phyloP scores from a whole-genome alignment of 1,140 invertebrate genomes.

The Latrodectus geometricus region DNA sequence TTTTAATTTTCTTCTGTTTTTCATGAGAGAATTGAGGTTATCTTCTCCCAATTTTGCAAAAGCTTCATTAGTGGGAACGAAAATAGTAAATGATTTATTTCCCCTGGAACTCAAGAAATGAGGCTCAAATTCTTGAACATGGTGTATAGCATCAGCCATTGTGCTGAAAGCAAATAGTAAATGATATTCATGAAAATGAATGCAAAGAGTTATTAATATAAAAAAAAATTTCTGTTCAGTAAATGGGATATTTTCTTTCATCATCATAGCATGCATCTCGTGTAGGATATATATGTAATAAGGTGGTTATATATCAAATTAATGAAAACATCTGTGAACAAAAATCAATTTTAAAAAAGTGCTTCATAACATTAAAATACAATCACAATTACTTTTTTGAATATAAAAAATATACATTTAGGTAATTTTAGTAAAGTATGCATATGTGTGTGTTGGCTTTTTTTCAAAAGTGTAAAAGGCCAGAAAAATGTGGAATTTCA shows the following conservation, averaged over 20 bases:
- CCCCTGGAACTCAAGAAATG: constrained; percentile 65
- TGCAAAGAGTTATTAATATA: background rate
- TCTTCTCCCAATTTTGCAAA: constrained; percentile 69
- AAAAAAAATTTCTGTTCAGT: background rate
- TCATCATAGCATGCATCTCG: background rate
- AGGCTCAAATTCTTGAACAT: constrained; percentile 66
- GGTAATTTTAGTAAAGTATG: too few relatives aligned
- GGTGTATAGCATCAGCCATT: constrained; percentile 69
- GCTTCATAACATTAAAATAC: too few relatives aligned
- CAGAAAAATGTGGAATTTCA: too few relatives aligned
- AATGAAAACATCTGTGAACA: too few relatives aligned
- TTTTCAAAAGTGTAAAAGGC: too few relatives aligned
- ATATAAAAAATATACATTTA: too few relatives aligned
- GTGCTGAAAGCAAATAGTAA: constrained; percentile 66
- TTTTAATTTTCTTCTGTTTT: constrained; percentile 66
- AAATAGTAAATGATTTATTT: constrained; percentile 71
- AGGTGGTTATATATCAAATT: too few relatives aligned
- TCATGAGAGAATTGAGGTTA: constrained; percentile 66
- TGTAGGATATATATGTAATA: background rate
- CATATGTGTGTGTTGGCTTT: too few relatives aligned
- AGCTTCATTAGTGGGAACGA: constrained; percentile 72
- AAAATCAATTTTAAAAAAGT: too few relatives aligned
- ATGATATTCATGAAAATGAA: background rate
- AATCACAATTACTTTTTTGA: too few relatives aligned
- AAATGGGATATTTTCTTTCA: too few relatives aligned